Conservation (phyloP, 1,140 invertebrate species). For the Drosophila grimshawi region DNA sequence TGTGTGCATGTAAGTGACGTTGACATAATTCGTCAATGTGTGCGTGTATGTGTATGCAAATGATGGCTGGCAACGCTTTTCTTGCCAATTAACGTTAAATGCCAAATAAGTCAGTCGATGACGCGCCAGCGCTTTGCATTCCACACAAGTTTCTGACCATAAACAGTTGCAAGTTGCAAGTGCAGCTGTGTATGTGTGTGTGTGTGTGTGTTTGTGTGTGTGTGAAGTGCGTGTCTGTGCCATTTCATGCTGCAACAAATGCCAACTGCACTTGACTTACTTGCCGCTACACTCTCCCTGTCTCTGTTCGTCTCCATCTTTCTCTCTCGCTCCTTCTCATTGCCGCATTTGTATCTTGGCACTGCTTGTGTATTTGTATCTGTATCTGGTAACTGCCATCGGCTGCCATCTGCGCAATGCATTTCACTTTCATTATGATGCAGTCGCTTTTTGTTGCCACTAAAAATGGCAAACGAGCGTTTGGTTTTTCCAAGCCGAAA, state of each 20-base stretch:
- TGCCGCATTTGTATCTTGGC: constrained; percentile 1
- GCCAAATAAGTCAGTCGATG: constrained; percentile 70
- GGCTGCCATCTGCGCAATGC: constrained; percentile 76
- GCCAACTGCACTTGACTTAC: constrained; percentile 77
- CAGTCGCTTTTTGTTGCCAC: constrained; percentile 80
- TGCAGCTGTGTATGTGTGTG: constrained; percentile 10
- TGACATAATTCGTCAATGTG: constrained; percentile 55
- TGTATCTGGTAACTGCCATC: constrained; percentile 69
- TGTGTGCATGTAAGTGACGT: constrained; percentile 10
- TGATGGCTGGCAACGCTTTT: constrained; percentile 50
- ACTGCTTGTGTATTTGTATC: neutral
- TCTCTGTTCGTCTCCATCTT: neutral
- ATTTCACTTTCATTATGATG: constrained; percentile 83
- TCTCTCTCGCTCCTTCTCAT: constrained; percentile 12
- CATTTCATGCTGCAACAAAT: constrained; percentile 39
- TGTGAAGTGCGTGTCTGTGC: constrained; percentile 43
- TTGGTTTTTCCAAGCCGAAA: constrained; percentile 80
- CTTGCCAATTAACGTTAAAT: constrained; percentile 70
- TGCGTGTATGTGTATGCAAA: constrained; percentile 25
- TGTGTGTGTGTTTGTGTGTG: constrained; percentile 2
- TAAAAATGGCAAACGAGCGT: constrained; percentile 73
- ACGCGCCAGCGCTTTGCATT: constrained; percentile 60
- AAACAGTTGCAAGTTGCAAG: constrained; percentile 30
- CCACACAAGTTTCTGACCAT: constrained; percentile 66
- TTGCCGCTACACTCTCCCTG: constrained; percentile 33